These are phyloP conservation scores for Morus bassanus DNA, from an alignment of 2,797 vertebrate genomes.

Conservation along the genomic window DNA sequence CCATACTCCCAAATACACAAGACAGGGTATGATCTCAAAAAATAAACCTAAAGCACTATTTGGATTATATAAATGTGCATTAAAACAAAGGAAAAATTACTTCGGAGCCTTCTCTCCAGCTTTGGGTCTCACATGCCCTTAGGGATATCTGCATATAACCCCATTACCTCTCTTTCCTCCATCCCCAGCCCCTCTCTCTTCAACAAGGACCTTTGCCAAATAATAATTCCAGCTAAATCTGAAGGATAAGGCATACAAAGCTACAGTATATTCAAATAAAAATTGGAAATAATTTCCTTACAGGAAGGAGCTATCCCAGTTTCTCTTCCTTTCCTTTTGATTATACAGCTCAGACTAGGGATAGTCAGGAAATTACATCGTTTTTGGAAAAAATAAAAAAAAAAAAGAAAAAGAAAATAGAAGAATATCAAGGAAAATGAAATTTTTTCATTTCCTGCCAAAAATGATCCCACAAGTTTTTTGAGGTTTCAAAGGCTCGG, in stretches of 20 bases:
- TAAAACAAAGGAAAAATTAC: neutral
- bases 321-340: slow-evolving; percentile 22
- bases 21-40: neutral
- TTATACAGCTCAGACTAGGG: neutral
- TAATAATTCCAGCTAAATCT: neutral
- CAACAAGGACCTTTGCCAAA: neutral
- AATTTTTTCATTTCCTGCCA: slow-evolving; percentile 47
- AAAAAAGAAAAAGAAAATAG: neutral
- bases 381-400: neutral
- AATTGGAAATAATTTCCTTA: neutral
- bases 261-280: neutral
- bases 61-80: neutral
- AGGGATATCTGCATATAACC: neutral
- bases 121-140: neutral
- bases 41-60: neutral
- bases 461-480: neutral
- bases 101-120: neutral
- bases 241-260: neutral
- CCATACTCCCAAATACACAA: neutral
- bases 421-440: neutral
- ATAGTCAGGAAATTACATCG: slow-evolving; percentile 9
- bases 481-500: neutral
- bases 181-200: neutral
- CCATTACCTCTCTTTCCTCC: neutral
- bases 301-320: slow-evolving; percentile 7